phyloP scores from a whole-genome alignment of 2,888 invertebrate species.

The Embidobia sp. region DNA sequence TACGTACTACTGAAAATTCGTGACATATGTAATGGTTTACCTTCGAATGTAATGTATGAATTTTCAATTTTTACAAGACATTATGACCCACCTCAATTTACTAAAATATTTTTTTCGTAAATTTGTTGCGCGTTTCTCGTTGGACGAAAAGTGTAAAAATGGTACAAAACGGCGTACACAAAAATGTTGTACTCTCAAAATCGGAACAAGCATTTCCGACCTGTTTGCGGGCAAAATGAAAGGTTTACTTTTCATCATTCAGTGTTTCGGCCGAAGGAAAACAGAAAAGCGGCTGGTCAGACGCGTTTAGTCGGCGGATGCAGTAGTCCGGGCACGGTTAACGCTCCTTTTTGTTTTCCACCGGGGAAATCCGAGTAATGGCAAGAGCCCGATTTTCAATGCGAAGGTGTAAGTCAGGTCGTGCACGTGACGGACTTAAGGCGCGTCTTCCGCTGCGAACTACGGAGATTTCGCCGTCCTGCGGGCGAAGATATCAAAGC shows the following conservation, averaged over 20 bases:
- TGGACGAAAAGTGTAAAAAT: too few species aligned
- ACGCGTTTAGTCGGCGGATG: conserved; percentile 31
- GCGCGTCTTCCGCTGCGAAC: conserved; percentile 55
- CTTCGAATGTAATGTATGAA: too few species aligned
- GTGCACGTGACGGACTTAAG: conserved; percentile 65
- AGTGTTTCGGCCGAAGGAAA: conserved; percentile 20
- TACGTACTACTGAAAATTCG: too few species aligned
- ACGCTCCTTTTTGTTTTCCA: conserved; percentile 62
- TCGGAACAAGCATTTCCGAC: conserved; percentile 9
- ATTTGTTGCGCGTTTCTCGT: too few species aligned
- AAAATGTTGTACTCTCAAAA: not conserved
- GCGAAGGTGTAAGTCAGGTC: conserved; percentile 62
- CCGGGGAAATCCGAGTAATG: conserved; percentile 64
- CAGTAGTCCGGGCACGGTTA: conserved; percentile 60
- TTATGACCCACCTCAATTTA: too few species aligned
- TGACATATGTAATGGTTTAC: too few species aligned
- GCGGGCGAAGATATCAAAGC: conserved; percentile 54
- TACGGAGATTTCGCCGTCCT: conserved; percentile 37
- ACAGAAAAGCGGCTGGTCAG: conserved; percentile 21
- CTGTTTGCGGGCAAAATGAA: conserved; percentile 18
- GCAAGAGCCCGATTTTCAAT: conserved; percentile 62
- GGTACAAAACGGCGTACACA: too few species aligned
- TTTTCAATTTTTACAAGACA: too few species aligned
- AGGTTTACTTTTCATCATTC: conserved; percentile 38
- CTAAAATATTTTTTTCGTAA: too few species aligned